A percentile compares a stretch with the other conserved stretches of the same genome.
Evolutionary conservation across 2,888 invertebrate species (phyloP).

Genomic region (Coleophora deauratella): DNA sequence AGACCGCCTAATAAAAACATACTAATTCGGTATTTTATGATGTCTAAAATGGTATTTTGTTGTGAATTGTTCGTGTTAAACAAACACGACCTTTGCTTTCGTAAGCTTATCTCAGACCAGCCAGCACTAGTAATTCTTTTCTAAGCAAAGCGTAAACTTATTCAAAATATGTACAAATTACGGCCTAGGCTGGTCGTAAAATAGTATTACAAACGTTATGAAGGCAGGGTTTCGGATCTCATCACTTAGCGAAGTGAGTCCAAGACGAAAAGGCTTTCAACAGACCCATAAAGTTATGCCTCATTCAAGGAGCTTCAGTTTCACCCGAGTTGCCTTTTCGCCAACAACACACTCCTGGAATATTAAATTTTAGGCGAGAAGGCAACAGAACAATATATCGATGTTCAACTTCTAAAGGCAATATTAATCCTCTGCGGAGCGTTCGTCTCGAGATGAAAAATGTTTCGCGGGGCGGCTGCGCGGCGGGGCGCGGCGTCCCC

Average conservation of each 20-base stretch:
- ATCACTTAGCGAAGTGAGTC: constrained; percentile 59
- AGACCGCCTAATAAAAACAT: no score
- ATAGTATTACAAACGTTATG: constrained; percentile 67
- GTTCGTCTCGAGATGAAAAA: constrained; percentile 48
- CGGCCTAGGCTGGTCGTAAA: constrained; percentile 66
- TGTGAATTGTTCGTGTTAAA: no score
- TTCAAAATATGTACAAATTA: constrained; percentile 69
- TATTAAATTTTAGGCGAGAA: constrained; percentile 53
- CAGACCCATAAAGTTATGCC: constrained; percentile 56
- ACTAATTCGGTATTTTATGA: no score
- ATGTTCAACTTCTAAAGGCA: constrained; percentile 50
- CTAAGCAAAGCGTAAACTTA: constrained; percentile 59
- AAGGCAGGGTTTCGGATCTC: constrained; percentile 62
- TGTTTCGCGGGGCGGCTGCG: constrained; percentile 35
- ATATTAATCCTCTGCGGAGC: constrained; percentile 43
- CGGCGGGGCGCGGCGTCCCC: constrained; percentile 4
- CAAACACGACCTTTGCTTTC: constrained; percentile 22
- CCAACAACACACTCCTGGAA: constrained; percentile 51
- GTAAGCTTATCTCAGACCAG: constrained; percentile 39
- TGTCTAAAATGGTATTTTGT: no score
- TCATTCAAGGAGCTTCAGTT: constrained; percentile 33
- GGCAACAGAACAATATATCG: constrained; percentile 61
- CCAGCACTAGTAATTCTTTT: constrained; percentile 51
- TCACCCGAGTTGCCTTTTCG: constrained; percentile 36
- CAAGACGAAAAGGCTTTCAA: constrained; percentile 55